Percentiles rank a stretch among this genome's conserved stretches.
Conservation (phyloP, 1,140 invertebrate species). For the Cotesia glomerata region DNA sequence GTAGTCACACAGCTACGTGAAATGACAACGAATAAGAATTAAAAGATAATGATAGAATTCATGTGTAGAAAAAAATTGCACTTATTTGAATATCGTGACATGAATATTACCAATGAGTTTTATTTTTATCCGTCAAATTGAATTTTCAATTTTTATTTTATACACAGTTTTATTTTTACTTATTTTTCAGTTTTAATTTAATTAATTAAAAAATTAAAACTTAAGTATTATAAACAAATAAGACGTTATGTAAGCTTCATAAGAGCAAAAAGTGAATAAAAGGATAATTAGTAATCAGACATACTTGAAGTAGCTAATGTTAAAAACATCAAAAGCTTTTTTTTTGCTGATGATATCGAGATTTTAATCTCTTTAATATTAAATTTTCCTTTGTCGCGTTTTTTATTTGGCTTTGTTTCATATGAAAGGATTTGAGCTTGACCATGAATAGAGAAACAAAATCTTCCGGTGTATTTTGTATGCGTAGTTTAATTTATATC, state of each 20-base stretch:
- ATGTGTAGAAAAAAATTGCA: background rate
- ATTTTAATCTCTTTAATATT: constrained; percentile 11
- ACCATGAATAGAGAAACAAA: background rate
- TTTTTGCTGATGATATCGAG: background rate
- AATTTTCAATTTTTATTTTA: too few species aligned
- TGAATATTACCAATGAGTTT: too few species aligned
- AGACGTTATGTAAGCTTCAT: too few species aligned
- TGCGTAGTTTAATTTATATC: background rate
- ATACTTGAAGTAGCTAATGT: too few species aligned
- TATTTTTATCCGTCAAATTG: too few species aligned
- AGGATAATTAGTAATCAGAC: constrained; percentile 8
- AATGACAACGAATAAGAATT: constrained; percentile 1
- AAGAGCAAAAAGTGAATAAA: background rate
- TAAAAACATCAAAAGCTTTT: background rate
- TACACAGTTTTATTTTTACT: too few species aligned
- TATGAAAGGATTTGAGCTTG: background rate
- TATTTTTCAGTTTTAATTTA: too few species aligned
- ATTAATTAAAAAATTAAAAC: background rate
- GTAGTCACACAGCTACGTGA: constrained; percentile 4
- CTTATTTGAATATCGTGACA: background rate
- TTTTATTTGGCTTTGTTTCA: background rate
- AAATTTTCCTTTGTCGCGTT: background rate
- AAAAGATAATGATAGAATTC: background rate
- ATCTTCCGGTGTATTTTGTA: background rate
- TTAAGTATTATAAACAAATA: background rate